Conservation (phyloP, 2,888 invertebrate genomes). For the Coleophora flavipennella region DNA sequence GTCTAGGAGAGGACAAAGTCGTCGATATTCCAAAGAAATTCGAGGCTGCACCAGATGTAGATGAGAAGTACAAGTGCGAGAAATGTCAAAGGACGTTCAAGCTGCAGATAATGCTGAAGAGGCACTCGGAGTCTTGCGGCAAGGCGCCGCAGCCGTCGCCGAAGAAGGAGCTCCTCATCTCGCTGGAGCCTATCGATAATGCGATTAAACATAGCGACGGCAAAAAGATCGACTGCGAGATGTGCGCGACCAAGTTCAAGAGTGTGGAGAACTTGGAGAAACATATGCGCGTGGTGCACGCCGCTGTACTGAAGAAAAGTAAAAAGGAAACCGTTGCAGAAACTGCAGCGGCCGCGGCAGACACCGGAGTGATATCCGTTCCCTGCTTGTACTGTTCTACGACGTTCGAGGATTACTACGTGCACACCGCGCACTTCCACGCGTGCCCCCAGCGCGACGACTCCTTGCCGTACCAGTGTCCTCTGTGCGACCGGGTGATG, state of each 20-base stretch:
- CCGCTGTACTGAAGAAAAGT: conserved; percentile 36
- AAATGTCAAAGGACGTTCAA: conserved; percentile 58
- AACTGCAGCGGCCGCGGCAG: conserved; percentile 6
- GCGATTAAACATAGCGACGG: conserved; percentile 8
- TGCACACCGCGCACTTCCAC: conserved; percentile 41
- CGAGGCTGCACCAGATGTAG: conserved; percentile 33
- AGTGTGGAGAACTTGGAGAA: conserved; percentile 46
- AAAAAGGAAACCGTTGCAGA: conserved; percentile 9
- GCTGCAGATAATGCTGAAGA: conserved; percentile 62
- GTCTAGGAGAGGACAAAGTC: conserved; percentile 10
- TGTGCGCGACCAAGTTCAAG: conserved; percentile 51
- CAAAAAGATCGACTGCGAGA: conserved; percentile 38
- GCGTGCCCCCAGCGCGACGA: conserved; percentile 35
- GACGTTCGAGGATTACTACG: conserved; percentile 41
- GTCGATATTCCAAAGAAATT: conserved; percentile 18
- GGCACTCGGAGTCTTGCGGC: conserved; percentile 45
- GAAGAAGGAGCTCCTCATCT: conserved; percentile 44
- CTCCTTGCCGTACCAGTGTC: conserved; percentile 32
- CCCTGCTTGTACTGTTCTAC: conserved; percentile 50
- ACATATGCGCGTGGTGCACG: conserved; percentile 53
- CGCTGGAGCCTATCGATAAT: conserved; percentile 49
- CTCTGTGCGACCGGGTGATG: conserved; percentile 39
- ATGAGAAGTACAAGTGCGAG: conserved; percentile 46
- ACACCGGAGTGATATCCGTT: conserved; percentile 24
- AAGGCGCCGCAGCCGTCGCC: conserved; percentile 25